Evolutionary conservation across 2,113 vertebrate genomes (phyloP).

Genomic region (Manacus vitellinus): DNA sequence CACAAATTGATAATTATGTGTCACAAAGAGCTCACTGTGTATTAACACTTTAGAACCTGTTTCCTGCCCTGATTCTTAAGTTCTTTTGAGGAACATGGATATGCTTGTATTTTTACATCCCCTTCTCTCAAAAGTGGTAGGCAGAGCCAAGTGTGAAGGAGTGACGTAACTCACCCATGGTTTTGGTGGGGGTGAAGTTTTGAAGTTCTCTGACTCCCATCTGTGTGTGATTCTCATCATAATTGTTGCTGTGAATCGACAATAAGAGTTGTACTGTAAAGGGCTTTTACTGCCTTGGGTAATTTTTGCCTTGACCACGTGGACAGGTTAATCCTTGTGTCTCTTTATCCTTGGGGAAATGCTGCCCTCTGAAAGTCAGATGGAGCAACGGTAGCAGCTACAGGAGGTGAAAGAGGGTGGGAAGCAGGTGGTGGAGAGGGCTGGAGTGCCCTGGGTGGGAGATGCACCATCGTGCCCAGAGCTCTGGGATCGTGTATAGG

Average conservation of each 20-base stretch:
- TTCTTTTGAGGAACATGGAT: neutral
- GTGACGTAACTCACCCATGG: fast-evolving
- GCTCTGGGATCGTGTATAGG: fast-evolving
- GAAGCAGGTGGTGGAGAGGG: fast-evolving
- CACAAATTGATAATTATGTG: constrained; percentile 35
- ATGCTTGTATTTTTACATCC: neutral
- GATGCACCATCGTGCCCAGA: fast-evolving
- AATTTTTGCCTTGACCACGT: neutral
- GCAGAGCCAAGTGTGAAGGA: neutral
- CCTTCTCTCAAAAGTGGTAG: neutral
- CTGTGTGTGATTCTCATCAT: neutral
- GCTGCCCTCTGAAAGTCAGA: neutral
- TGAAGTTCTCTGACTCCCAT: neutral
- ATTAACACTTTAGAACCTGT: neutral
- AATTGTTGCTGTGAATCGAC: fast-evolving
- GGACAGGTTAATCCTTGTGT: fast-evolving
- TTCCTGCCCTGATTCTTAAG: neutral
- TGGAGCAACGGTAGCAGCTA: neutral
- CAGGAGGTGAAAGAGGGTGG: neutral
- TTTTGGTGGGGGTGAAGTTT: neutral
- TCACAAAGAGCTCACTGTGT: neutral
- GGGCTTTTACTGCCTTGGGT: neutral
- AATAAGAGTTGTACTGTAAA: neutral
- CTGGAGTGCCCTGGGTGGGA: fast-evolving
- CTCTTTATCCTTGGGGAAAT: fast-evolving